Conservation (phyloP, 2,888 invertebrate species). For the Nemotelus pantherinus region DNA sequence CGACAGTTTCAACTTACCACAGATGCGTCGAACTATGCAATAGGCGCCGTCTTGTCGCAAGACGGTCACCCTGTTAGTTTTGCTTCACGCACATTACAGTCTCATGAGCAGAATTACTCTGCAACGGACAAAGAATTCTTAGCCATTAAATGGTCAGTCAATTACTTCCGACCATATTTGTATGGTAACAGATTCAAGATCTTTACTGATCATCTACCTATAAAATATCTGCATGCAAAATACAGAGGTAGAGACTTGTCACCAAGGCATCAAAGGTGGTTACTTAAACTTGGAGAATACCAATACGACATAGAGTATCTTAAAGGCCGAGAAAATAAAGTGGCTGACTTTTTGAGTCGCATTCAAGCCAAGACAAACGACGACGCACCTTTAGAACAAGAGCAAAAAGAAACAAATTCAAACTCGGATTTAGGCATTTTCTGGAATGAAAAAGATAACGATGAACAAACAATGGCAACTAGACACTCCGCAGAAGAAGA, state of each 20-base stretch:
- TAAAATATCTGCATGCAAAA: not conserved
- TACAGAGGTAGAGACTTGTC: not conserved
- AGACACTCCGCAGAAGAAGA: constrained; percentile 42
- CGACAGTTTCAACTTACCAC: constrained; percentile 6
- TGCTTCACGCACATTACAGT: not conserved
- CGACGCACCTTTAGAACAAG: not conserved
- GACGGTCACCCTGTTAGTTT: not conserved
- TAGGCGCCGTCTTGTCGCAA: constrained; percentile 15
- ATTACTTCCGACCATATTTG: not conserved
- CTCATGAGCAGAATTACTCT: not conserved
- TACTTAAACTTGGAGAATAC: not conserved
- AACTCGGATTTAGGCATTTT: constrained; percentile 3
- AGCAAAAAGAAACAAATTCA: not conserved
- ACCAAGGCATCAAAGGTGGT: not conserved
- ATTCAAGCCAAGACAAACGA: not conserved
- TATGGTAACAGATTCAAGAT: not conserved
- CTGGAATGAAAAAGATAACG: not conserved
- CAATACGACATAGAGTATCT: constrained; percentile 40
- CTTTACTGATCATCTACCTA: not conserved
- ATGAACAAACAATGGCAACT: constrained; percentile 21
- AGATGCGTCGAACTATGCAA: not conserved
- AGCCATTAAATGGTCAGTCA: not conserved
- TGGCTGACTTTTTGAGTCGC: constrained; percentile 19
- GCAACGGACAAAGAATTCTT: not conserved
- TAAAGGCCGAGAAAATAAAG: constrained; percentile 33